Evolutionary conservation across 1,140 invertebrate genomes (phyloP).

Genomic region (Delia radicum): DNA sequence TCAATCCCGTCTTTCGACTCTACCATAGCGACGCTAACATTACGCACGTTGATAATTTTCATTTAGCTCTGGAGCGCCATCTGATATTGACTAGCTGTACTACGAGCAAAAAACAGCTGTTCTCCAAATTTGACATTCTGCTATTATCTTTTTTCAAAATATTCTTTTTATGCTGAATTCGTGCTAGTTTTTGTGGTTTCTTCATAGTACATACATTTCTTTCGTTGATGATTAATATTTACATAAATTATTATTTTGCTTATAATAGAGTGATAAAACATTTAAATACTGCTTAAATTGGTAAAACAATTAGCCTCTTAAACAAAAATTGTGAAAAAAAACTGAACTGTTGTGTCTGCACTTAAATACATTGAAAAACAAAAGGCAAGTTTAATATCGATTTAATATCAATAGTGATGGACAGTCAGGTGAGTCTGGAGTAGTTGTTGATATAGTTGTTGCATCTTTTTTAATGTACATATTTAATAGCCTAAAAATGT

Average conservation of each 20-base stretch:
- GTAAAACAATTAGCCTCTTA: not conserved
- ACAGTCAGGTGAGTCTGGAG: slow-evolving; percentile 20
- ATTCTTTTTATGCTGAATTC: not conserved
- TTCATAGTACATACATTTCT: not conserved
- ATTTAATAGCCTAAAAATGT: not conserved
- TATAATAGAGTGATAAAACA: not conserved
- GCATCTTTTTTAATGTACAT: not conserved
- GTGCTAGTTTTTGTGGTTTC: not conserved
- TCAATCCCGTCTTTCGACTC: no score
- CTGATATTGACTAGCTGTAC: not conserved
- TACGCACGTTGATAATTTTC: no score
- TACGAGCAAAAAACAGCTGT: not conserved
- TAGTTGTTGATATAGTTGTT: not conserved
- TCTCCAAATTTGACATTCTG: not conserved
- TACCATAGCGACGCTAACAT: no score
- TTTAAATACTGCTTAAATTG: not conserved
- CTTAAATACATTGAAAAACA: no score
- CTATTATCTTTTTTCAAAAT: not conserved
- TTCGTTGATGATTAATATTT: not conserved
- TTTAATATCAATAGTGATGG: slow-evolving; percentile 10
- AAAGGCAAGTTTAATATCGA: slow-evolving; percentile 10
- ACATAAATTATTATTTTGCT: not conserved
- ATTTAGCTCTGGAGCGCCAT: not conserved
- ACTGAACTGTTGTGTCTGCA: no score
- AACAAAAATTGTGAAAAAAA: no score